Conservation (phyloP, 1,140 invertebrate genomes). For the Drosophila melanogaster region Release_6_plus_ISO1_MT NT_033777.3:18287001-18287500, state of each 20-base stretch:
- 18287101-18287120: slow-evolving; percentile 86
- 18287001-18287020: slow-evolving; percentile 48
- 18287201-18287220: slow-evolving; percentile 85
- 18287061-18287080: slow-evolving; percentile 17
- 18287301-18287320: slow-evolving; percentile 66
- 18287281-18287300: slow-evolving; percentile 52
- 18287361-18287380: slow-evolving; percentile 85
- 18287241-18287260: slow-evolving; percentile 85
- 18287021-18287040: not conserved
- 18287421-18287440: slow-evolving; percentile 89
- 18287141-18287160: slow-evolving; percentile 84
- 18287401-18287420: slow-evolving; percentile 85
- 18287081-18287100: slow-evolving; percentile 76
- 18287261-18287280: slow-evolving; percentile 63
- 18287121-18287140: slow-evolving; percentile 86
- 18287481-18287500: slow-evolving; percentile 70
- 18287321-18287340: slow-evolving; percentile 86
- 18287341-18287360: slow-evolving; percentile 85
- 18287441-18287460: slow-evolving; percentile 89
- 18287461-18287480: slow-evolving; percentile 88
- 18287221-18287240: slow-evolving; percentile 86
- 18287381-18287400: slow-evolving; percentile 86
- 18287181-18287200: slow-evolving; percentile 86
- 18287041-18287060: too few relatives aligned
- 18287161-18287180: slow-evolving; percentile 80